A percentile compares a stretch with the other conserved stretches of the same genome.
phyloP scores from a whole-genome alignment of 2,113 vertebrate genomes.

The Pelobates fuscus region DNA sequence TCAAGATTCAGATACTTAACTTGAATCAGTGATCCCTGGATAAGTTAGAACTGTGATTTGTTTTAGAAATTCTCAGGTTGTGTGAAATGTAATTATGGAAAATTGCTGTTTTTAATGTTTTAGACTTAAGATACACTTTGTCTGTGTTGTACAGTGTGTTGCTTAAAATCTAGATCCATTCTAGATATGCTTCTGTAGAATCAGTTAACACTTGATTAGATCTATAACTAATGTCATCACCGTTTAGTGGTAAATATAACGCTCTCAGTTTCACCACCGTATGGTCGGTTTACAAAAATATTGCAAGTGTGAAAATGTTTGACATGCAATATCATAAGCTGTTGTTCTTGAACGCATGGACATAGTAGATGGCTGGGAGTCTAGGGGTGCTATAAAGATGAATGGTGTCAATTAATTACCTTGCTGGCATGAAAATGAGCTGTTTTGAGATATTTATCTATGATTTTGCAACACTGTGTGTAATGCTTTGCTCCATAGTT shows the following conservation, averaged over 20 bases:
- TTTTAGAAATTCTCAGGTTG: too few species aligned
- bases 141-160: not conserved
- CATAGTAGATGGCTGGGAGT: constrained; percentile 32
- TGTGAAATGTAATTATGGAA: too few species aligned
- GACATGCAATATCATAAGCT: constrained; percentile 8
- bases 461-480: constrained; percentile 13
- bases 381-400: constrained; percentile 21
- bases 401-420: constrained; percentile 53
- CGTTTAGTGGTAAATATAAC: constrained; percentile 12
- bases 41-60: too few species aligned
- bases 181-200: not conserved
- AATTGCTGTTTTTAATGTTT: too few species aligned
- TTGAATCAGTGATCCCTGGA: too few species aligned
- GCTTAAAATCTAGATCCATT: not conserved
- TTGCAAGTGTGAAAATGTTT: constrained; percentile 13
- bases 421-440: constrained; percentile 49
- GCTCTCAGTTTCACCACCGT: not conserved
- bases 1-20: too few species aligned
- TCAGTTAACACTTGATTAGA: constrained; percentile 3
- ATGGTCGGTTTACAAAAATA: constrained; percentile 15
- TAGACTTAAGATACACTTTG: too few species aligned
- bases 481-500: too few species aligned
- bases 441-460: constrained; percentile 2
- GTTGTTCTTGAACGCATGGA: constrained; percentile 11
- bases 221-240: constrained; percentile 20